Conservation (phyloP, 2,888 invertebrate species). For the Papilio elwesi region DNA sequence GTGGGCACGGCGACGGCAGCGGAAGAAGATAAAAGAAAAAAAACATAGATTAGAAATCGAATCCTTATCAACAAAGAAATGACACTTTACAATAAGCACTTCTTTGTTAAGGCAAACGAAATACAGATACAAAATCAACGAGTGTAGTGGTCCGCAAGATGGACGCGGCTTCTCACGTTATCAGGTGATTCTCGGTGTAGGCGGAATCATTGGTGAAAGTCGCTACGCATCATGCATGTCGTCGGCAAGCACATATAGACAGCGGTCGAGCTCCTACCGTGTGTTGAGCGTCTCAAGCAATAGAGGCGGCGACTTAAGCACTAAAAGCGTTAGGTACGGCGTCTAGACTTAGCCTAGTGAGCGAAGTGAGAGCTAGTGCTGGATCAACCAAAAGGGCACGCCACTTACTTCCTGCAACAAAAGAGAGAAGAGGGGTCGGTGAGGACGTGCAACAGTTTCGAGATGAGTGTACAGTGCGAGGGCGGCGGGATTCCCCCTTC, state of each 20-base stretch:
- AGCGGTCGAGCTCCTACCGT: constrained; percentile 61
- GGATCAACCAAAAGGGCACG: constrained; percentile 80
- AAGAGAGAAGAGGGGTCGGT: constrained; percentile 79
- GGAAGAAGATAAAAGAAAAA: constrained; percentile 67
- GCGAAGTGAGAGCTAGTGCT: constrained; percentile 77
- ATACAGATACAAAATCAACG: constrained; percentile 41
- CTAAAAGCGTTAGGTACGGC: constrained; percentile 74
- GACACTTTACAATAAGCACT: constrained; percentile 39
- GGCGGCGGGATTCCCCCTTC: background rate
- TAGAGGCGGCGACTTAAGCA: constrained; percentile 69
- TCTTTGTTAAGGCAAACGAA: constrained; percentile 47
- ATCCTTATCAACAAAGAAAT: constrained; percentile 35
- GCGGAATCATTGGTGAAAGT: constrained; percentile 36
- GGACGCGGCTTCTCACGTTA: constrained; percentile 11
- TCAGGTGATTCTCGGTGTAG: background rate
- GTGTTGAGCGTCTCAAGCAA: constrained; percentile 69
- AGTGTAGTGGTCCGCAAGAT: constrained; percentile 27
- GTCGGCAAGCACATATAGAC: constrained; percentile 59
- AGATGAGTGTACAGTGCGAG: constrained; percentile 46
- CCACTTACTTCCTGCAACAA: constrained; percentile 85
- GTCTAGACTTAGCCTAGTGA: constrained; percentile 76
- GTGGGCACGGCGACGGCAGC: constrained; percentile 69
- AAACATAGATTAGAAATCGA: constrained; percentile 65
- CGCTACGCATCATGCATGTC: constrained; percentile 58
- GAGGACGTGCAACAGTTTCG: constrained; percentile 77